Evolutionary conservation across 2,113 vertebrate genomes (phyloP), one percentile per base, ranked within the genome.

Genomic region (Aramus guarauna): DNA sequence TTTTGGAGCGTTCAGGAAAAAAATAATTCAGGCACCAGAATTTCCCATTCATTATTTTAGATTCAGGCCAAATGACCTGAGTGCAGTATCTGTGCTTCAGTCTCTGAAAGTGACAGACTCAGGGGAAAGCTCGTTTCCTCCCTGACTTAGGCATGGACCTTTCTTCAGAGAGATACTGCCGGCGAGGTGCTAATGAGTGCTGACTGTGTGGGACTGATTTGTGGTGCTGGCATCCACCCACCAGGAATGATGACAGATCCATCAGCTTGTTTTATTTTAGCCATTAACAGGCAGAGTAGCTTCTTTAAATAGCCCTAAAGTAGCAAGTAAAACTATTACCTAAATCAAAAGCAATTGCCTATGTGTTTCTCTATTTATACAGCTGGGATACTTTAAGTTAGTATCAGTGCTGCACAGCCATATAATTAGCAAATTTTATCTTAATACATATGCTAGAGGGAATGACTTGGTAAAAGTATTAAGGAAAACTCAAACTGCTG

Each of bases 261-360:
- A n/a, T 64, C 63, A 68, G 12, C 16, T 36, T 85, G 52, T 71
- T 88, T 90, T 73, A 88, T 80, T 92, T 96, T 81, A 90, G 60
- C 24, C 34, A 24, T 74, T 77, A 81, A 32, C 6, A 53, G 36
- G 66, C 24, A 72, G 15, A 72, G 52, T 14, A 13, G 24, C 84
- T 88, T 96, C 92, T 94, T 95, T 88, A 95, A 97, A 91, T 45
- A 66, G 17, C 45, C 15, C 56, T 55, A n/a, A 79, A 96, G 84
- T 52, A 89, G 92, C 77, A 88, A 96, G 89, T 84, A 73, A 92
- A 95, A 94, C 90, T 93, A 55, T 86, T 95, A 53, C 76, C 86
- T 78, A 91, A 94, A 77, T 85, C 50, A 85, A 94, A 97, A 97
- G 69, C 82, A 82, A 89, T 93, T 75, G 34, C 58, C 64, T 79